Evolutionary conservation across 2,797 vertebrate species (phyloP), one percentile per base, ranked within the genome.

Genomic region (Synanceia verrucosa): DNA sequence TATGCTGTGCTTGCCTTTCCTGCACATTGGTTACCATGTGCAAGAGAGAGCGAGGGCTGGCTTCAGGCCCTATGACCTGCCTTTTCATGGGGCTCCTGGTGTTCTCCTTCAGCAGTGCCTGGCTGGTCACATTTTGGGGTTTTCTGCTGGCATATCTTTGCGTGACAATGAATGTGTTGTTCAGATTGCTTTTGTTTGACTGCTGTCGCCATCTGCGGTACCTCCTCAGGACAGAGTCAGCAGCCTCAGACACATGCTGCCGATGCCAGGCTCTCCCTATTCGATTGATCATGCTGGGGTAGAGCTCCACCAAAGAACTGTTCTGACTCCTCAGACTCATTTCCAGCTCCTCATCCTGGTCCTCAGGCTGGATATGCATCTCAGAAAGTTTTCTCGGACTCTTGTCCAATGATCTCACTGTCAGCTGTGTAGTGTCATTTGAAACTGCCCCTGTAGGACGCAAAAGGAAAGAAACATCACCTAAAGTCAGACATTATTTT

Each of bases 251-350:
- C 29, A 88, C 61, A 0, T 83, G 66, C 60, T 90, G 89, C 21
- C 89, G 84, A 3, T 62, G 76, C 72, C 76, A 88, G 1, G 88
- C 90, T n/a, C 64, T 50, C 4, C 61, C 79, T 2, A 95, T 82
- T 43, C 90, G 88, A 62, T 67, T 82, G 26, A 95, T 82, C 91
- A 93, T 93, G 71, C 65, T 71, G 39, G 94, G 92, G 84, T 94
- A 95, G 44, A 94, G 73, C 8, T 94, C 91, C 36, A 81, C 53
- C 12, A 93, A 70, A 19, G 81, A 87, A 59, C 70, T 86, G 53
- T 85, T 73, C 1, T 89, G 80, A 64, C 85, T 91, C 24, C 70
- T 91, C 36, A 95, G 78, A 13, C 83, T 87, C 79, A 61, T 85
- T 59, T 95, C 91, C 62, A 94, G 86, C 7, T 86, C 87, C 41